Evolutionary conservation across 2,113 vertebrate species (phyloP).

Genomic region (Aegithalos caudatus): DNA sequence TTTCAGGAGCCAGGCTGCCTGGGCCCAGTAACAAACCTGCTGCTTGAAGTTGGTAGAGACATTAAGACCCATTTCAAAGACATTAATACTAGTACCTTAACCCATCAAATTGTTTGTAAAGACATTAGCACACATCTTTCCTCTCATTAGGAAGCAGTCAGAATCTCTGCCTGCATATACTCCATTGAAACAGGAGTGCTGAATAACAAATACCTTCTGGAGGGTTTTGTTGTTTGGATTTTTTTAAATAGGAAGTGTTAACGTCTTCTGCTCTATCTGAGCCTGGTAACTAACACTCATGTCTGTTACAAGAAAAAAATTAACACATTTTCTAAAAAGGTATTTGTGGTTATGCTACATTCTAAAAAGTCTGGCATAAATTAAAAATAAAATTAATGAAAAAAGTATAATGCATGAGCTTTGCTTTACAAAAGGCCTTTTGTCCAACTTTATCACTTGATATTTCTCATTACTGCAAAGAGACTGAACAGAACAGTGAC

Average conservation of each 20-base stretch:
- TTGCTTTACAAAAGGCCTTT: neutral
- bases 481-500: neutral
- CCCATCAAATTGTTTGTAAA: neutral
- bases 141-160: neutral
- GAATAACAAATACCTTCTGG: neutral
- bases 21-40: neutral
- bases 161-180: neutral
- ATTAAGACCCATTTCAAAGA: neutral
- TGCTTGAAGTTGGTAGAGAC: neutral
- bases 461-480: neutral
- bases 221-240: neutral
- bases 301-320: neutral
- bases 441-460: neutral
- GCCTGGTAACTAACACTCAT: neutral
- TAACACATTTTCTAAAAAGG: neutral
- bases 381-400: neutral
- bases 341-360: neutral
- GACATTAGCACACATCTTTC: neutral
- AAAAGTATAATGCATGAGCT: neutral
- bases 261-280: neutral
- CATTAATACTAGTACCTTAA: fast-evolving
- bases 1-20: neutral
- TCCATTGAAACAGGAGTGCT: neutral
- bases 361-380: neutral
- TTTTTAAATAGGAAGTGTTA: neutral